Evolutionary conservation across 2,797 vertebrate species (phyloP).

Genomic region (Chloroceryle amazona): DNA sequence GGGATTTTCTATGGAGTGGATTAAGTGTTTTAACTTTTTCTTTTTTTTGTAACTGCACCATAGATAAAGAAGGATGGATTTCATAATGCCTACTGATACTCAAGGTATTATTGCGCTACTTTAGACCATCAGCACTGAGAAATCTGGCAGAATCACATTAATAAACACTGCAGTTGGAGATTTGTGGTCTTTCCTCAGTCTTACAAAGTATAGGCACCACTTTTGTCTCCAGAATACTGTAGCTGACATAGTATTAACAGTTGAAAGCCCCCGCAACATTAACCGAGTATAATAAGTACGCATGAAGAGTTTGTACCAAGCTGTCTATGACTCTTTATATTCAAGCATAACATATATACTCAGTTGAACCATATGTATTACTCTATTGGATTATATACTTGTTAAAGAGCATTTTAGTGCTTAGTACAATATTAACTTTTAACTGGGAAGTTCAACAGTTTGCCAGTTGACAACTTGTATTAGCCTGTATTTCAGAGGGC

Average conservation of each 20-base stretch:
- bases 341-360: conserved; percentile 66
- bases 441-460: conserved; percentile 58
- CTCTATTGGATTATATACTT: conserved; percentile 65
- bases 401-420: conserved; percentile 72
- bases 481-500: conserved; percentile 70
- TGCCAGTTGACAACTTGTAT: conserved; percentile 53
- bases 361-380: conserved; percentile 61
- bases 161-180: conserved; percentile 49
- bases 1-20: conserved; percentile 62
- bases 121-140: conserved; percentile 54
- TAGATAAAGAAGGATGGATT: conserved; percentile 55
- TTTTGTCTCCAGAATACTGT: conserved; percentile 50
- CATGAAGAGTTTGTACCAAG: conserved; percentile 78
- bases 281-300: conserved; percentile 72
- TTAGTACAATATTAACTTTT: conserved; percentile 58
- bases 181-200: conserved; percentile 55
- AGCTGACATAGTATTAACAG: conserved; percentile 36
- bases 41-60: conserved; percentile 52
- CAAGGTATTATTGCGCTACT: conserved; percentile 45
- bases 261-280: conserved; percentile 61
- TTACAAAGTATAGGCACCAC: conserved; percentile 39
- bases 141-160: conserved; percentile 46
- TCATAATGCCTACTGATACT: conserved; percentile 40
- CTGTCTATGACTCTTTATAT: conserved; percentile 72
- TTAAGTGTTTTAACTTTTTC: conserved; percentile 53